Base-by-base conservation (phyloP, 2,888 invertebrate species). In the Petrophora chlorosata region DNA sequence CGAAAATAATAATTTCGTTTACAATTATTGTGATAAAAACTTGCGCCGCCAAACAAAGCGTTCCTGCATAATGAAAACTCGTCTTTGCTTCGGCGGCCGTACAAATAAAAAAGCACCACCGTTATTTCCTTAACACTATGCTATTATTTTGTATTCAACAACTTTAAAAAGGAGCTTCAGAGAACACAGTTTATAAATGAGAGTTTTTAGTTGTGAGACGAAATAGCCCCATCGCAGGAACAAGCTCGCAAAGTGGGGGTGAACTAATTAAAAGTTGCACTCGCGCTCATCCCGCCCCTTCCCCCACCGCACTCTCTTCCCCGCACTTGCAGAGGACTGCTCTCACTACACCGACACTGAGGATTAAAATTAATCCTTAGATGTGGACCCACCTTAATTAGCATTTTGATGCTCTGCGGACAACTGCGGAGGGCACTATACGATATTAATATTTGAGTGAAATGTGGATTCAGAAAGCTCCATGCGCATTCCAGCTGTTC, bases 211-310 rank as follows among this genome's bases (percentile, higher is more conserved):
- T 80, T 79, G 69, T 69, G 68, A 76, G 74, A 77, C 68, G 81
- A 70, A 84, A 78, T 80, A 77, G 77, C 79, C 76, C 65, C 76
- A 73, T 75, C 71, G 73, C 66, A 72, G 73, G 70, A 81, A 75
- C 77, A 71, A 77, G 77, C 76, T 70, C 61, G 73, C 61, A 65
- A 79, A 83, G 79, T 73, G 73, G 75, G 76, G 67, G 73, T 69
- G 73, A 85, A 86, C 82, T 84, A 86, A 86, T 86, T 86, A 87
- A 86, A 87, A 87, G 73, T 86, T 85, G 76, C 76, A 73, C 59
- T 62, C 59, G 59, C 51, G 41, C 19, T 42, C 32, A 15, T 19
- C 12, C 42, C 36, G 3, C 59, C 57, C 50, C 59, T 56, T 56
- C 56, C 59, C 61, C 45, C 50, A 60, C 54, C 61, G 49, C 51